phyloP scores from a whole-genome alignment of 2,797 vertebrate species.

The Bradypodion pumilum region DNA sequence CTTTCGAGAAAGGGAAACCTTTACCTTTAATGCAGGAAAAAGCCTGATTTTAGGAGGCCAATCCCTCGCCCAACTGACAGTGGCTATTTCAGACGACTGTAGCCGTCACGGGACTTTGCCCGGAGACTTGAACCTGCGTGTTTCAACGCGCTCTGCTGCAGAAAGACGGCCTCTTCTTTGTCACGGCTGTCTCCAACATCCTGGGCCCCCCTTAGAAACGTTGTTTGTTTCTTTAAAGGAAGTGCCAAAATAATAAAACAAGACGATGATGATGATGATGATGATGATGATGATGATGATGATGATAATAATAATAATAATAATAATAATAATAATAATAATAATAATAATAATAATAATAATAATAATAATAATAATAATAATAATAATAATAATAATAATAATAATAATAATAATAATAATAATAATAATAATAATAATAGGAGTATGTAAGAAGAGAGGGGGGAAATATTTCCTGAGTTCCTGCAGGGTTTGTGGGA shows the following conservation, averaged over 20 bases:
- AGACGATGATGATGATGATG: too few species aligned
- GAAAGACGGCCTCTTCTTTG: not conserved
- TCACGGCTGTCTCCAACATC: not conserved
- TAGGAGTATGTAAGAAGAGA: not conserved
- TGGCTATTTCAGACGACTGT: too few species aligned
- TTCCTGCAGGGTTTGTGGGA: not conserved
- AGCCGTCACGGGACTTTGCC: not conserved
- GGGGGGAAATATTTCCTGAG: not conserved
- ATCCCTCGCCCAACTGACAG: not conserved
- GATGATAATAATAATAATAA: too few species aligned
- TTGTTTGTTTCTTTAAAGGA: not conserved
- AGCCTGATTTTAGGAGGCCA: not conserved
- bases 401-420: too few species aligned
- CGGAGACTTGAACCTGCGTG: not conserved
- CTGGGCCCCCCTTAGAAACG: too few species aligned
- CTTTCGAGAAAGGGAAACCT: too few species aligned
- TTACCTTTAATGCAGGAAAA: too few species aligned
- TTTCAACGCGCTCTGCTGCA: not conserved
- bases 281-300: too few species aligned
- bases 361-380: too few species aligned
- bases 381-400: too few species aligned
- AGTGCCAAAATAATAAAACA: not conserved
- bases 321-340: too few species aligned
- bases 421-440: not conserved
- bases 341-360: too few species aligned